Evolutionary conservation across 2,888 invertebrate genomes (phyloP), one percentile per base, ranked within the genome.

Genomic region (Gastrophysa polygoni): DNA sequence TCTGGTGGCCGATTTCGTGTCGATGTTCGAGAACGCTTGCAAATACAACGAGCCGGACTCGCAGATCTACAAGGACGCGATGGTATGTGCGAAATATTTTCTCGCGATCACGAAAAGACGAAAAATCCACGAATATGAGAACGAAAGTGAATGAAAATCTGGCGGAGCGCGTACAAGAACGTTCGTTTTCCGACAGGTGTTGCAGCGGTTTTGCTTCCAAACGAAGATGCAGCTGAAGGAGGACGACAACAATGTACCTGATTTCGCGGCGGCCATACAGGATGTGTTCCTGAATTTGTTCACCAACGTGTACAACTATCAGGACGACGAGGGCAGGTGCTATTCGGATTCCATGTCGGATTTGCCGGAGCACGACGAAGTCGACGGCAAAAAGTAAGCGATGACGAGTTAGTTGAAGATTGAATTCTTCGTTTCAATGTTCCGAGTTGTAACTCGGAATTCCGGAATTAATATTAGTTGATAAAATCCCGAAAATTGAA

Each of bases 31-130:
- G 75, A 98, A 98, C 79, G 97, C 98, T 0, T 97, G 96, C 84
- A 96, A 95, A 78, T 98, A 95, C 78, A 98, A 98, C 79, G 98
- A 98, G 77, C 97, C 98, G 0, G 97, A 97, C 77, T 97, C 97
- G 0, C 94, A 95, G 81, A 95, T 98, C 68, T 98, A 97, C 79
- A 97, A 97, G 83, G 98, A 98, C 81, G 96, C 98, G 0, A 83
- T 98, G 71, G 91, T n/a, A n/a, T n/a, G n/a, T n/a, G n/a, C n/a
- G n/a, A n/a, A n/a, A n/a, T n/a, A n/a, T n/a, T n/a, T n/a, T n/a
- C n/a, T n/a, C n/a, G n/a, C n/a, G n/a, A n/a, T n/a, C n/a, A n/a
- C n/a, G n/a, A n/a, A n/a, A n/a, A n/a, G n/a, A n/a, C n/a, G n/a
- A n/a, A n/a, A n/a, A n/a, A n/a, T n/a, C n/a, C n/a, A n/a, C n/a